These are phyloP conservation scores for Macrochelys suwanniensis DNA, from an alignment of 2,797 vertebrate species.

Conservation along the genomic window DNA sequence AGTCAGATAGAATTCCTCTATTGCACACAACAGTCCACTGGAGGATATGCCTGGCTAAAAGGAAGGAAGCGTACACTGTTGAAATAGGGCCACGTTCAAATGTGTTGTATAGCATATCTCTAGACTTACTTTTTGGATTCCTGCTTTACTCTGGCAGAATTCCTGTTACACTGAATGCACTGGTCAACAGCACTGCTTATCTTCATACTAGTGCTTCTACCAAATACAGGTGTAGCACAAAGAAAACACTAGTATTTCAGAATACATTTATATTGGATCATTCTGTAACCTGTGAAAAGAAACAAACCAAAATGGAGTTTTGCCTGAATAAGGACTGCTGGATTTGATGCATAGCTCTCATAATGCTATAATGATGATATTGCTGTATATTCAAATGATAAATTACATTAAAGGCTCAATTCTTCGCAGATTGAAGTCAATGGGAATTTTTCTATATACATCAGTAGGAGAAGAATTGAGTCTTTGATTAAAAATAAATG, in stretches of 20 bases:
- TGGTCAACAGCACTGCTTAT: background rate
- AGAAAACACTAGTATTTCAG: background rate
- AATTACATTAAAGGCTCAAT: slow-evolving; percentile 21
- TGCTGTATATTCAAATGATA: background rate
- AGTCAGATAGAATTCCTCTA: background rate
- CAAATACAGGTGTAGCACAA: background rate
- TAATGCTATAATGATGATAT: slow-evolving; percentile 21
- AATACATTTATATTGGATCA: background rate
- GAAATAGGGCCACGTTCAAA: background rate
- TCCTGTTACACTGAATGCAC: background rate
- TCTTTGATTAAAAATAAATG: slow-evolving; percentile 12
- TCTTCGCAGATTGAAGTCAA: background rate
- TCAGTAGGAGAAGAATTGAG: slow-evolving; percentile 7
- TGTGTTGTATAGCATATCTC: accelerated
- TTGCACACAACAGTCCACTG: background rate
- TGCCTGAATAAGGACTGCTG: slow-evolving; percentile 22
- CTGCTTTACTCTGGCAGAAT: background rate
- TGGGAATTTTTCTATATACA: slow-evolving; percentile 22
- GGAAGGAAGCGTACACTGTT: accelerated
- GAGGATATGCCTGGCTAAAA: background rate
- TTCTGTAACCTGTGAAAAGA: slow-evolving; percentile 27
- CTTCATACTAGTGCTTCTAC: background rate
- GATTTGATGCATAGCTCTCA: slow-evolving; percentile 14
- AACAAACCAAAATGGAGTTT: slow-evolving; percentile 54
- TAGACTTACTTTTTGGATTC: background rate